Percentiles rank a stretch among this genome's conserved stretches.
Evolutionary conservation across 2,888 invertebrate genomes (phyloP).

Genomic region (Resseliella maxima): DNA sequence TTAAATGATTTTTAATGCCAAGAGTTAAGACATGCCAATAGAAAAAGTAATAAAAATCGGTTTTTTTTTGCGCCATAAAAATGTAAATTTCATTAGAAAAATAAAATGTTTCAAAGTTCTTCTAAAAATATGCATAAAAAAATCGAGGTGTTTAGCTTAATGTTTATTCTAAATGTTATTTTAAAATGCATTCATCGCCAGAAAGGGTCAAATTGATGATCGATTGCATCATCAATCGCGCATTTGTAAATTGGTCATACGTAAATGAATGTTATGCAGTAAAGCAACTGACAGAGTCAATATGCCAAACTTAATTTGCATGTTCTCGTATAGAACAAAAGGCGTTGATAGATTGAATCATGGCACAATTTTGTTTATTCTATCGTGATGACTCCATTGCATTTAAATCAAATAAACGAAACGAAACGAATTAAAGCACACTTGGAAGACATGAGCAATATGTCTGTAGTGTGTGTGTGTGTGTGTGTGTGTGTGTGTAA

Average conservation of each 20-base stretch:
- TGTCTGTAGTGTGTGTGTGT: background rate
- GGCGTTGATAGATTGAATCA: conserved; percentile 21
- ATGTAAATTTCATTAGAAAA: too few species aligned
- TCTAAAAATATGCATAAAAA: background rate
- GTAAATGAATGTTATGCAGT: background rate
- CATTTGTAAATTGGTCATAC: conserved; percentile 29
- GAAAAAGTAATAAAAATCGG: too few species aligned
- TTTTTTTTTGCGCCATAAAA: too few species aligned
- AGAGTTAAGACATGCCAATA: too few species aligned
- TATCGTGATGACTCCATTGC: conserved; percentile 7
- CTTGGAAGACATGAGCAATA: background rate
- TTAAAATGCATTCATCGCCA: background rate
- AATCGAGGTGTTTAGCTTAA: conserved; percentile 16
- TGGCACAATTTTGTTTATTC: background rate
- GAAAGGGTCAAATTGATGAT: conserved; percentile 45
- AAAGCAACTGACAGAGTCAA: background rate
- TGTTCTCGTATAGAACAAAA: background rate
- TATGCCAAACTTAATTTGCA: conserved; percentile 10
- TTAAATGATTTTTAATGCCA: too few species aligned
- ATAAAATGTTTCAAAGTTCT: background rate
- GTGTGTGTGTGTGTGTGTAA: background rate
- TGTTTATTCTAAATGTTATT: background rate
- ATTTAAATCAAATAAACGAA: background rate
- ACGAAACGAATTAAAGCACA: background rate
- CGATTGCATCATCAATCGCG: conserved; percentile 25